Conservation (phyloP, 2,797 vertebrate species). For the Sebastes iracundus region DNA sequence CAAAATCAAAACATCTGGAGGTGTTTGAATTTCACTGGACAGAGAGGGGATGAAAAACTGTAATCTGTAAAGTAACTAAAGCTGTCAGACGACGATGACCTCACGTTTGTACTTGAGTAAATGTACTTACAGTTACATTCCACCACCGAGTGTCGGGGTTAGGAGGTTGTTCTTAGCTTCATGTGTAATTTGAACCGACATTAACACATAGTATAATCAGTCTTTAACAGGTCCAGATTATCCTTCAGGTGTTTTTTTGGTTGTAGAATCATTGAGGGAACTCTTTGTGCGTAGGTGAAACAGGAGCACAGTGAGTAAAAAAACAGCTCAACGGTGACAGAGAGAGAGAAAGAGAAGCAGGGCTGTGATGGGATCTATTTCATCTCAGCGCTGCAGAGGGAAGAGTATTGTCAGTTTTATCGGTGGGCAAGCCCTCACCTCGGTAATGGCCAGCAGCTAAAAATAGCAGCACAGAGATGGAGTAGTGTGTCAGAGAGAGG, state of each 20-base stretch:
- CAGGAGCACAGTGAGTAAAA: neutral
- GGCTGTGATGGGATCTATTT: constrained; percentile 35
- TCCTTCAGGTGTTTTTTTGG: neutral
- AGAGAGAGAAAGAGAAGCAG: constrained; percentile 3
- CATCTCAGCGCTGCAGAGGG: constrained; percentile 9
- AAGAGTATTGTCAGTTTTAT: constrained; percentile 26
- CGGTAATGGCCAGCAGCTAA: constrained; percentile 60
- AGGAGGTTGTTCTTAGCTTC: neutral
- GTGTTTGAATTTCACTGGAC: neutral
- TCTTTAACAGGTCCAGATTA: neutral
- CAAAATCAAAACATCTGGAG: neutral
- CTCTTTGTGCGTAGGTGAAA: constrained; percentile 1
- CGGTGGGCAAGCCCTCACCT: constrained; percentile 53
- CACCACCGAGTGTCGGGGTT: too few species aligned
- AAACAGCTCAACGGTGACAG: neutral
- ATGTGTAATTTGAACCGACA: neutral
- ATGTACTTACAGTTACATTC: neutral
- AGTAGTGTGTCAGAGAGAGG: constrained; percentile 32
- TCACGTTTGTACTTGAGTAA: neutral
- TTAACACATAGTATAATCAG: neutral
- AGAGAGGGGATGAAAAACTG: neutral
- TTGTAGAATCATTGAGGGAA: neutral
- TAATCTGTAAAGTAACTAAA: neutral
- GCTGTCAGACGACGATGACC: neutral
- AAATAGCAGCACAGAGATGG: constrained; percentile 62